These are phyloP conservation scores for Trogon surrucura DNA, from an alignment of 2,113 vertebrate genomes.

Conservation along the genomic window DNA sequence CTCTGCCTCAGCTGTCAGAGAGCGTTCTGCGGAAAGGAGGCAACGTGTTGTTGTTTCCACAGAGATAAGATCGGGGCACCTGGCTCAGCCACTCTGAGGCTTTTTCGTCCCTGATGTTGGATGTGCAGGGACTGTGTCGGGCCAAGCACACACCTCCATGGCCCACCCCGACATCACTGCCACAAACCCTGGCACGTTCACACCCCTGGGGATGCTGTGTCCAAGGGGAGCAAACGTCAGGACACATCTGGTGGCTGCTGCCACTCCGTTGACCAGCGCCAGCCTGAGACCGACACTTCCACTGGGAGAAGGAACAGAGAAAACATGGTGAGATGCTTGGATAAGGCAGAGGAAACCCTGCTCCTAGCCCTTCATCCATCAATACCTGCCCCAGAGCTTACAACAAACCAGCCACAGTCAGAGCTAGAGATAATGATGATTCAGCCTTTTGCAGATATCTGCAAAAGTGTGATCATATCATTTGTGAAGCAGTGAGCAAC, in stretches of 20 bases:
- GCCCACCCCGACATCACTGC: not conserved
- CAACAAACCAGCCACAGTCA: not conserved
- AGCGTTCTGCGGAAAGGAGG: not conserved
- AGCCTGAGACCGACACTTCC: not conserved
- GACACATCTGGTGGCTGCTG: not conserved
- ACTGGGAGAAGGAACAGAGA: not conserved
- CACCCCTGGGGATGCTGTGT: rapidly evolving
- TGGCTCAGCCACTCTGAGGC: not conserved
- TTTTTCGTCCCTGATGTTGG: not conserved
- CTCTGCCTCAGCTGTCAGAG: not conserved
- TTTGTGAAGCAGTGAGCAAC: slow-evolving; percentile 8
- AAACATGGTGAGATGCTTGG: not conserved
- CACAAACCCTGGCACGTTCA: not conserved
- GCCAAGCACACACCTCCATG: rapidly evolving
- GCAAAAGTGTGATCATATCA: not conserved
- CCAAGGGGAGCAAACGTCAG: not conserved
- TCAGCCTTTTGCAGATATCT: slow-evolving; percentile 12
- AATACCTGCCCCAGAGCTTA: not conserved
- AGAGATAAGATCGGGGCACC: not conserved
- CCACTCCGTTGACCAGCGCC: not conserved
- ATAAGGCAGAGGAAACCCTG: not conserved
- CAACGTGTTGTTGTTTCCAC: not conserved
- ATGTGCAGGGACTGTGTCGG: not conserved
- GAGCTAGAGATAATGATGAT: slow-evolving; percentile 1
- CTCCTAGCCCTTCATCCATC: not conserved